Evolutionary conservation across 2,888 invertebrate genomes (phyloP), one percentile per base, ranked within the genome.

Genomic region (Drosophila birchii): DNA sequence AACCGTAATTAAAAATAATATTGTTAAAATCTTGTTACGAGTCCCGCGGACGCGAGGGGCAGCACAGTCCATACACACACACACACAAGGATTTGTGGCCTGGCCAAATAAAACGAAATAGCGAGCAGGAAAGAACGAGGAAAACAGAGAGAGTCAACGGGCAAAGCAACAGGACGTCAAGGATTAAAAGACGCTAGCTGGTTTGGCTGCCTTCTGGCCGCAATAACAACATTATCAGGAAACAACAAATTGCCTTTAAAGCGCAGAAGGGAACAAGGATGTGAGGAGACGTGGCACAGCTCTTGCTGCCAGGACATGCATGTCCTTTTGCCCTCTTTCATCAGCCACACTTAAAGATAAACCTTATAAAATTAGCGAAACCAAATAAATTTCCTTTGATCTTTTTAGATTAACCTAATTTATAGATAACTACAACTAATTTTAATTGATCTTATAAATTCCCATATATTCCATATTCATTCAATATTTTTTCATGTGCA

Each of bases 1-100:
- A 80, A 66, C 55, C 80, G 76, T 82, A 88, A 86, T 88, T 84
- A 86, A 88, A 86, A 86, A 79, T 86, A 86, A 86, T 84, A 79
- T 78, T 62, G 78, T 80, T 84, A 86, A 78, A 71, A 74, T 75
- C 61, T 77, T 82, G 78, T 75, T 78, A 70, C 64, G 75, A 67
- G 55, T 49, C 23, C 29, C 43, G 68, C 16, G 41, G 51, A 45
- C 43, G 38, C 23, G 34, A 32, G 56, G 38, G 43, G 51, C 34
- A 43, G 44, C 36, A 20, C 55, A 8, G 23, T 29, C 54, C 60
- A 71, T 64, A 69, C 45, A 73, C 67, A 69, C 45, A 69, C 45
- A 73, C 64, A 69, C 44, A 74, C 73, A 77, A 75, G 78, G 73
- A 75, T 75, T 75, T 78, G 72, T 61, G 70, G 59, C 68, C 67